A percentile compares a stretch with the other conserved stretches of the same genome.
These are phyloP conservation scores for Perccottus glenii DNA, from an alignment of 2,113 vertebrate genomes.

Conservation along the genomic window DNA sequence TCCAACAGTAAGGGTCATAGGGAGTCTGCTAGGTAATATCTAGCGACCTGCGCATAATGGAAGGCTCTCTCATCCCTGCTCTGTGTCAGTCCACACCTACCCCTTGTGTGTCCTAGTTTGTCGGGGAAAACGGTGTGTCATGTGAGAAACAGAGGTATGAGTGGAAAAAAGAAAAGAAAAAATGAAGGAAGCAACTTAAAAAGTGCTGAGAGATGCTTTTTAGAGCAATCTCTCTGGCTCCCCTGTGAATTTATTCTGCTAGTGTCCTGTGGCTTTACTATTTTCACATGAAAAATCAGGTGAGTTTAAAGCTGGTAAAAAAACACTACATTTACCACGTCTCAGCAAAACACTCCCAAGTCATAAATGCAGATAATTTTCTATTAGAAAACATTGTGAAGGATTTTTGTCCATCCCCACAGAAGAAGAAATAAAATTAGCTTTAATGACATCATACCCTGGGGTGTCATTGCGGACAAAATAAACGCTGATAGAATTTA, in stretches of 20 bases:
- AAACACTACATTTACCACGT: not conserved
- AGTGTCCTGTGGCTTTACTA: not conserved
- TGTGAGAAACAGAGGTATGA: not conserved
- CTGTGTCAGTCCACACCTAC: constrained; percentile 27
- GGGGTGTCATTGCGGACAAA: constrained; percentile 46
- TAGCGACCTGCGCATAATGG: constrained; percentile 42
- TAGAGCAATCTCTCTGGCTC: not conserved
- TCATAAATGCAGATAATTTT: not conserved
- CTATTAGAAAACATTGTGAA: constrained; percentile 16
- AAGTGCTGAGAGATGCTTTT: constrained; percentile 4
- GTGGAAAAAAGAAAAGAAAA: not conserved
- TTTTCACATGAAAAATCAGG: not conserved
- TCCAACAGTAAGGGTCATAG: constrained; percentile 35
- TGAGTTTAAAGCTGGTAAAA: constrained; percentile 7
- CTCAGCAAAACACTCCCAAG: not conserved
- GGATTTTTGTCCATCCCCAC: constrained; percentile 25
- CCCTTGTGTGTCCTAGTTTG: constrained; percentile 24
- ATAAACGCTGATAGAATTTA: constrained; percentile 69
- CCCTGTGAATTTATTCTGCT: not conserved
- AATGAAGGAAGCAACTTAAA: constrained; percentile 4
- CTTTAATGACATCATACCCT: constrained; percentile 69
- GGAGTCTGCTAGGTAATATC: constrained; percentile 51
- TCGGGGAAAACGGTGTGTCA: constrained; percentile 18
- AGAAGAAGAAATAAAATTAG: constrained; percentile 56
- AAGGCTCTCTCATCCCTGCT: constrained; percentile 27